Base-by-base conservation (phyloP, 1,140 invertebrate species). In the Drosophila watanabei region DNA sequence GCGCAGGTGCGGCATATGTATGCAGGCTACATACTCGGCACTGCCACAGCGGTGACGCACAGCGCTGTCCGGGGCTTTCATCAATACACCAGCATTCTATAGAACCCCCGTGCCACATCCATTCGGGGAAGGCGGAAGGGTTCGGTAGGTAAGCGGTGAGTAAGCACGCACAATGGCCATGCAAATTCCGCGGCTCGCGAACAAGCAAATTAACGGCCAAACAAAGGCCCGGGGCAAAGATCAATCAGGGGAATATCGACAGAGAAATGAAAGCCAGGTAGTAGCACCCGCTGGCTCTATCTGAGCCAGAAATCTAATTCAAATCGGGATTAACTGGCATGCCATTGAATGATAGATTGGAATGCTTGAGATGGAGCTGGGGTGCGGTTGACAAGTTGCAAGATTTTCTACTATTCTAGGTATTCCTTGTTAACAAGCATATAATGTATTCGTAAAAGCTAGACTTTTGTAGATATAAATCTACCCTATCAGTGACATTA, bases 1-100 rank as follows among this genome's bases (percentile, higher is more conserved):
- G 71, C 84, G 84, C 83, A 87, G 83, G 83, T 87, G 83, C 84
- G 85, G 84, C 84, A 87, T 87, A 87, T 80, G 80, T 88, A 87
- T 87, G 83, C 83, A 87, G 58, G 76, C 62, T 61, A 69, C 68
- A 71, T 56, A 69, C 63, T 18, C 48, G 39, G 39, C 37, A 39
- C 46, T 39, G 14, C 48, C 52, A 52, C 65, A 30, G 63, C 69
- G 61, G 52, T 87, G 83, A 87, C 83, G 83, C 83, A 86, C 83
- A 64, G 58, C 77, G 75, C 60, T 45, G 32, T 14, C 52, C 52
- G 18, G 52, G 24, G 52, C 66, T n/a, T 46, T 48, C 65, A 45
- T 70, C 70, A 59, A 33, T 49, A 58, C 20, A 28, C 35, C 16
- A n/a, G 28, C 11, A n/a, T 35, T 11, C 30, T 9, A 14, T 61